phyloP scores from a whole-genome alignment of 2,113 vertebrate species.

The Hepsetus odoe region DNA sequence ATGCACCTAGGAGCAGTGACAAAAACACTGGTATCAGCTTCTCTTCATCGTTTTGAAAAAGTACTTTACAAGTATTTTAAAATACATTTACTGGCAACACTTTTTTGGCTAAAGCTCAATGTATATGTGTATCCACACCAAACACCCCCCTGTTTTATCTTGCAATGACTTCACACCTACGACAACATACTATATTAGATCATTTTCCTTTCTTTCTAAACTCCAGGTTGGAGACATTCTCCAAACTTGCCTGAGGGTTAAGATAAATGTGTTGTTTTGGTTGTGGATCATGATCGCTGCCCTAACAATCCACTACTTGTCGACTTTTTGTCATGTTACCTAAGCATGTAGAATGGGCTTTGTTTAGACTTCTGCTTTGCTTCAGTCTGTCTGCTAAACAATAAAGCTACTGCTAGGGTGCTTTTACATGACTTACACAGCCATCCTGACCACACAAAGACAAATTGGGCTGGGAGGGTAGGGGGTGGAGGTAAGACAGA shows the following conservation, averaged over 20 bases:
- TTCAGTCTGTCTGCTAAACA: conserved; percentile 38
- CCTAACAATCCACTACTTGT: not conserved
- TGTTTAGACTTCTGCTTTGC: conserved; percentile 42
- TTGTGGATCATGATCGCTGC: not conserved
- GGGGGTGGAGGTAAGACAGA: conserved; percentile 73
- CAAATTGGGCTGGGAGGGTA: not conserved
- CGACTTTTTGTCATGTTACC: not conserved
- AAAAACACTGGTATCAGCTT: no score
- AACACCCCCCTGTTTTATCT: conserved; percentile 37
- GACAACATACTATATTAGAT: not conserved
- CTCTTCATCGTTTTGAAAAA: no score
- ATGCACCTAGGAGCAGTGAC: no score
- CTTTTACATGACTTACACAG: no score
- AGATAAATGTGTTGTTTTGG: not conserved
- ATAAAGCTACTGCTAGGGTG: not conserved
- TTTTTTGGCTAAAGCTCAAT: no score
- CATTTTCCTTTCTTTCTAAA: not conserved
- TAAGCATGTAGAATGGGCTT: conserved; percentile 6
- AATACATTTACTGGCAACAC: no score
- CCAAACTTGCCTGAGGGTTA: not conserved
- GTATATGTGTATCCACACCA: not conserved
- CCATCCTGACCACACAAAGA: not conserved
- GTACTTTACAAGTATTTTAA: no score
- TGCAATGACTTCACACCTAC: conserved; percentile 6
- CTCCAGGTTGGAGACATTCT: not conserved